Conservation (phyloP, 2,888 invertebrate species). For the Amphipoea lucens region DNA sequence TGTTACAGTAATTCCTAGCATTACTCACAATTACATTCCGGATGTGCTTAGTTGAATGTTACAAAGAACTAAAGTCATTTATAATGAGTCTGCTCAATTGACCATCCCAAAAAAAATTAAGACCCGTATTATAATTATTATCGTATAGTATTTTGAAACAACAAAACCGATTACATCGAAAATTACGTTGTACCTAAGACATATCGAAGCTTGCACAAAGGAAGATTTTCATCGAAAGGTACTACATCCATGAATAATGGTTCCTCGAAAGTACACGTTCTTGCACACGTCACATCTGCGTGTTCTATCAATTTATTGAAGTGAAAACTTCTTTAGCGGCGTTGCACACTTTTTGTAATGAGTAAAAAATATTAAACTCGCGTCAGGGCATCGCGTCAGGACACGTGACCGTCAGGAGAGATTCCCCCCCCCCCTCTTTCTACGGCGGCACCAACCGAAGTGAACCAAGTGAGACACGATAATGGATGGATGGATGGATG, state of each 20-base stretch:
- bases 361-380: too few relatives aligned
- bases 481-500: too few relatives aligned
- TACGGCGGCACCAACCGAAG: too few relatives aligned
- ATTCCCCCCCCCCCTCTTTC: too few relatives aligned
- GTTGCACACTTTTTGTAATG: too few relatives aligned
- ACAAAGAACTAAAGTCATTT: constrained; percentile 35
- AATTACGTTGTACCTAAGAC: neutral
- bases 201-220: neutral
- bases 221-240: constrained; percentile 15
- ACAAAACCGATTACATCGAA: constrained; percentile 15
- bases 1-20: constrained; percentile 38
- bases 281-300: constrained; percentile 25
- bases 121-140: constrained; percentile 11
- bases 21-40: constrained; percentile 46
- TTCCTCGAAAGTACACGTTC: constrained; percentile 8
- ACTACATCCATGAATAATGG: constrained; percentile 13
- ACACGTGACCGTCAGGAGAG: too few relatives aligned
- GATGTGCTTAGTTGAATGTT: constrained; percentile 41
- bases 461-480: too few relatives aligned
- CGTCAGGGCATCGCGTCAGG: too few relatives aligned
- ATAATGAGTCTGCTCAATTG: constrained; percentile 30
- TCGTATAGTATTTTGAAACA: constrained; percentile 16
- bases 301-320: constrained; percentile 31
- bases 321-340: too few relatives aligned
- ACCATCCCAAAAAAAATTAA: constrained; percentile 32